Conservation (phyloP, 2,888 invertebrate genomes). For the Augochlorella aurata region DNA sequence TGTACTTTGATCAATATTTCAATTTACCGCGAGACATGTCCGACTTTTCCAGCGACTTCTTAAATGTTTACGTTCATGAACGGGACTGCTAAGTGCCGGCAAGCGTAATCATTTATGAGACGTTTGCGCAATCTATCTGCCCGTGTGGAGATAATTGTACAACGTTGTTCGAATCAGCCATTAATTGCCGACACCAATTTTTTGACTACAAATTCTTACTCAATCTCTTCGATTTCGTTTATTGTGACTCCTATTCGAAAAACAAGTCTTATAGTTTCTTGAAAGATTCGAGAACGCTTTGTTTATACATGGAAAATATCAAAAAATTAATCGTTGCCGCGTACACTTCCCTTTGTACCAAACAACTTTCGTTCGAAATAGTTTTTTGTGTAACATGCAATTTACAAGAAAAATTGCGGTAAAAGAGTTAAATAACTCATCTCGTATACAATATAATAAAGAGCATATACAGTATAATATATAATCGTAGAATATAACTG, state of each 20-base stretch:
- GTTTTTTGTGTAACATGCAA: too few relatives aligned
- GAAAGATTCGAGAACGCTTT: not conserved
- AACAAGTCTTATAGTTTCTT: not conserved
- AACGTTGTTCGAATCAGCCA: not conserved
- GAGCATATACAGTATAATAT: too few relatives aligned
- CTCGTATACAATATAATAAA: too few relatives aligned
- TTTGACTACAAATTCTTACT: not conserved
- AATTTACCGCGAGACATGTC: not conserved
- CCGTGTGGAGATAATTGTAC: not conserved
- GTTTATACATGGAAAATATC: not conserved
- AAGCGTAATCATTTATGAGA: not conserved
- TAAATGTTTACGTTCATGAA: not conserved
- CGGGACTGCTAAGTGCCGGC: not conserved
- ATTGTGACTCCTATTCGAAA: too few relatives aligned
- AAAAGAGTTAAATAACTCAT: too few relatives aligned
- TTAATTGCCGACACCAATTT: not conserved
- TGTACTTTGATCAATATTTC: conserved; percentile 14
- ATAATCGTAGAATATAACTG: too few relatives aligned
- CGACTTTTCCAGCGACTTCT: not conserved
- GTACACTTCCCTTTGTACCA: not conserved
- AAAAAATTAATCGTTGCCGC: not conserved
- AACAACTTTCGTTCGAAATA: too few relatives aligned
- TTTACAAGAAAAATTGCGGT: too few relatives aligned
- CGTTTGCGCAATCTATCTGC: not conserved
- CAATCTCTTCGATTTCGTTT: too few relatives aligned